Evolutionary conservation across 2,797 vertebrate genomes (phyloP), one percentile per base, ranked within the genome.

Genomic region (Spea hammondii): DNA sequence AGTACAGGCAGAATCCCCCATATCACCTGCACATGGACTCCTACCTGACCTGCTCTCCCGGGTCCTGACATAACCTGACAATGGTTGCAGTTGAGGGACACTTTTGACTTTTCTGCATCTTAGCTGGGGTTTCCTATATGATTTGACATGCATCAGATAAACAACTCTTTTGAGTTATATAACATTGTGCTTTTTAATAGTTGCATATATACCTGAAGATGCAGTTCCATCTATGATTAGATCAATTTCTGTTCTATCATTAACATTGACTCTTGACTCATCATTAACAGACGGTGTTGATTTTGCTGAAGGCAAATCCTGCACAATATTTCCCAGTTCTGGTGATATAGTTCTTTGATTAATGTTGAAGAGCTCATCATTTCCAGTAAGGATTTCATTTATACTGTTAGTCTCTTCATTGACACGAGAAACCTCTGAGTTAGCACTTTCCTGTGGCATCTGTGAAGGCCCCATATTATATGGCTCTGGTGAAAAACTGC

Each of bases 341-440:
- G 79, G 83, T 76, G 80, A 78, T 76, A 46, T 65, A 8, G 80
- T 85, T 82, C 77, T 72, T 2, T 77, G 10, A 80, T 74, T 87
- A 54, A 79, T 76, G 76, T 79, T 88, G 81, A 83, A 80, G 77
- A 87, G 83, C 84, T 86, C 82, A 84, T 76, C 65, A 82, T 85
- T 72, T 14, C 77, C 80, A n/a, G 17, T 68, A 17, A 55, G 65
- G 84, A 87, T 82, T 17, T 81, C 83, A 69, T 77, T 6, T 12
- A 83, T 70, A 69, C 78, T 83, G 84, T 80, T 85, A 69, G 77
- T 85, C 67, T 32, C 82, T 79, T 86, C 81, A 84, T 83, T 84
- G 77, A 73, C 82, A 80, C 86, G 79, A 72, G 48, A 74, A 82
- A 83, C 72, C 17, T 77, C 32, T 51, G 76, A 54, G 70, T 83